A percentile compares a stretch with the other conserved stretches of the same genome.
Conservation (phyloP, 2,113 vertebrate species). For the Sinocyclocheilus grahami region DNA sequence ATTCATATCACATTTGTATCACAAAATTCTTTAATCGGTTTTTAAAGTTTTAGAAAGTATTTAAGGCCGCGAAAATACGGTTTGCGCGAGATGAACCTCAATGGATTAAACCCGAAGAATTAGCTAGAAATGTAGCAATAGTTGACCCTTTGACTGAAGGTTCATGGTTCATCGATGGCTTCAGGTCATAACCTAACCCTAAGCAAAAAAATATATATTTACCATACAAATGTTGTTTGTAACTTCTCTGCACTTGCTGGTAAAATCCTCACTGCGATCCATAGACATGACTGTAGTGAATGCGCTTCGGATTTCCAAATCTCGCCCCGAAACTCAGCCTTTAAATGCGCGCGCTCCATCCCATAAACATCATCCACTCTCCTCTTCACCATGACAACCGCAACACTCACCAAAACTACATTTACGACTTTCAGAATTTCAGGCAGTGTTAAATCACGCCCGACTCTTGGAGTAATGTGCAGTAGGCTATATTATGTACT, state of each 20-base stretch:
- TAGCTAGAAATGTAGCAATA: too few relatives aligned
- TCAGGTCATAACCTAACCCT: background rate
- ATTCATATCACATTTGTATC: background rate
- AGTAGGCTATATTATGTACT: slow-evolving; percentile 66
- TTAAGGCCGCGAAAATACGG: background rate
- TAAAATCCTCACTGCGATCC: slow-evolving; percentile 73
- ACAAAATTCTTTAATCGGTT: background rate
- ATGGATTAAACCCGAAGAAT: background rate
- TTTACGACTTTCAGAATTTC: slow-evolving; percentile 64
- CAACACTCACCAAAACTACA: slow-evolving; percentile 70
- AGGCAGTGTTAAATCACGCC: slow-evolving; percentile 72
- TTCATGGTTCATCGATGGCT: background rate
- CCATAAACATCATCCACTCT: slow-evolving; percentile 74
- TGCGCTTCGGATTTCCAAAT: background rate
- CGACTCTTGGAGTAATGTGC: slow-evolving; percentile 61
- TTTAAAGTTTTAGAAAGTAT: background rate
- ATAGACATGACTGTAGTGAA: slow-evolving; percentile 76
- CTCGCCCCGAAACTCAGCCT: slow-evolving; percentile 34
- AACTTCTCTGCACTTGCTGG: slow-evolving; percentile 68
- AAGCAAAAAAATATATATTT: slow-evolving; percentile 35
- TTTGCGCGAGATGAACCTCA: background rate
- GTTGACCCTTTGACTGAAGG: background rate
- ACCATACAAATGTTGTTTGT: slow-evolving; percentile 66
- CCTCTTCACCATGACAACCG: slow-evolving; percentile 77
- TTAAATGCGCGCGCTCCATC: slow-evolving; percentile 68